Percentiles rank a stretch among this genome's conserved stretches.
These are phyloP conservation scores for Oncorhynchus keta DNA, from an alignment of 2,113 vertebrate species.

Conservation along the genomic window DNA sequence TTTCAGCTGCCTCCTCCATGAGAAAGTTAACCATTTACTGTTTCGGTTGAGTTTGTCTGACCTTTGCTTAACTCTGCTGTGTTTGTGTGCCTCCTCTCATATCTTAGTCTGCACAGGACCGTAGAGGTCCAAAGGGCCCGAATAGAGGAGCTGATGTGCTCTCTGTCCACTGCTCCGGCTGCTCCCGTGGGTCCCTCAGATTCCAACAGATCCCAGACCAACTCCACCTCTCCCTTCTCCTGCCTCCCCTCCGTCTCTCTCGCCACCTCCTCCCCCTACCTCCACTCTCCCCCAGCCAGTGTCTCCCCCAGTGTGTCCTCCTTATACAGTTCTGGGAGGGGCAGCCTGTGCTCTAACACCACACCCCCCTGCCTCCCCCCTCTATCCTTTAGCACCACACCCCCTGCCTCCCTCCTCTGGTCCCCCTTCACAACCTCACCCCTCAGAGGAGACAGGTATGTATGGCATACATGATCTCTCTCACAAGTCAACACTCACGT, in stretches of 20 bases:
- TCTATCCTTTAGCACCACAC: neutral
- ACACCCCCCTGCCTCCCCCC: neutral
- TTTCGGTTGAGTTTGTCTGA: neutral
- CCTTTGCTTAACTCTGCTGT: constrained; percentile 4
- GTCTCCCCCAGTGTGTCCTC: neutral
- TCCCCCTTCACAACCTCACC: neutral
- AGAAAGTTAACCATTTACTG: neutral
- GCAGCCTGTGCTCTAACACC: neutral
- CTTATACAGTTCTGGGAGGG: neutral
- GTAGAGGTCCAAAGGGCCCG: constrained; percentile 16
- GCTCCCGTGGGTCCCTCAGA: neutral
- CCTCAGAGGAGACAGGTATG: neutral
- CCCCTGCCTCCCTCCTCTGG: neutral
- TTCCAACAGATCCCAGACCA: neutral
- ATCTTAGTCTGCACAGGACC: constrained; percentile 13
- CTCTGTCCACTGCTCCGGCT: neutral
- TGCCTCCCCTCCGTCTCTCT: neutral
- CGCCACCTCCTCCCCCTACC: neutral
- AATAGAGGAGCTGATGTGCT: constrained; percentile 3
- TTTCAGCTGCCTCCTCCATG: neutral
- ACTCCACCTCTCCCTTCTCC: neutral
- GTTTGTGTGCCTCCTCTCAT: neutral
- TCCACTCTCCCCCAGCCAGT: neutral
- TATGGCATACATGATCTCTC: neutral
- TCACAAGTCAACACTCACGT: no score